These are phyloP conservation scores for Psittacula derbiana DNA, from an alignment of 2,797 vertebrate genomes.

Conservation along the genomic window DNA sequence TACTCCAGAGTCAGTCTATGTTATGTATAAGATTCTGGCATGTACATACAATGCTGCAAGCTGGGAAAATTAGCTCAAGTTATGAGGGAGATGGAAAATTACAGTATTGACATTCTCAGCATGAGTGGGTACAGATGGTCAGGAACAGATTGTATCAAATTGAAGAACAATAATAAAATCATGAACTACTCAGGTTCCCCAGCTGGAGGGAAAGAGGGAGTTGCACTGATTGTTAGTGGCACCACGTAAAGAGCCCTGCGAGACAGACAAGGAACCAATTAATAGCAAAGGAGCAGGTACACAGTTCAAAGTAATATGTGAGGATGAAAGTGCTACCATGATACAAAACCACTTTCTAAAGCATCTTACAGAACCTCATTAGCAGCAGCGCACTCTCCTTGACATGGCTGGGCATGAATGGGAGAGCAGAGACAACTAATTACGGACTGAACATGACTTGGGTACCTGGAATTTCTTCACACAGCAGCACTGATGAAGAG, in stretches of 20 bases:
- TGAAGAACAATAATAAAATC: slow-evolving; percentile 67
- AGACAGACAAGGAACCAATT: not conserved
- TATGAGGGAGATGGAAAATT: slow-evolving; percentile 62
- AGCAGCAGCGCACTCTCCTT: not conserved
- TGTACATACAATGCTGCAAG: slow-evolving; percentile 10
- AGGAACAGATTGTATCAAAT: slow-evolving; percentile 66
- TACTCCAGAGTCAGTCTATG: not conserved
- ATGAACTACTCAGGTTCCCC: slow-evolving; percentile 41
- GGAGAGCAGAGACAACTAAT: not conserved
- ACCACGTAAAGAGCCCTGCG: not conserved
- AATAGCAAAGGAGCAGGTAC: not conserved
- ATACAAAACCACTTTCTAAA: not conserved
- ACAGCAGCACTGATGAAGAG: not conserved
- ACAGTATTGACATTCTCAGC: slow-evolving; percentile 63
- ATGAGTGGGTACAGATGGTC: slow-evolving; percentile 64
- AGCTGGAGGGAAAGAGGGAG: not conserved
- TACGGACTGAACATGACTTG: not conserved
- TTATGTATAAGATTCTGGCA: not conserved
- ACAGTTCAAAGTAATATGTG: not conserved
- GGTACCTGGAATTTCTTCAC: not conserved
- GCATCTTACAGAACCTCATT: not conserved
- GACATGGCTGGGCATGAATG: not conserved
- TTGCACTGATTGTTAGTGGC: not conserved
- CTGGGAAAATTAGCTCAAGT: slow-evolving; percentile 42
- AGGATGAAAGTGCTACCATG: not conserved